phyloP scores from a whole-genome alignment of 2,888 invertebrate genomes.

The Prostheceraeus crozeri region DNA sequence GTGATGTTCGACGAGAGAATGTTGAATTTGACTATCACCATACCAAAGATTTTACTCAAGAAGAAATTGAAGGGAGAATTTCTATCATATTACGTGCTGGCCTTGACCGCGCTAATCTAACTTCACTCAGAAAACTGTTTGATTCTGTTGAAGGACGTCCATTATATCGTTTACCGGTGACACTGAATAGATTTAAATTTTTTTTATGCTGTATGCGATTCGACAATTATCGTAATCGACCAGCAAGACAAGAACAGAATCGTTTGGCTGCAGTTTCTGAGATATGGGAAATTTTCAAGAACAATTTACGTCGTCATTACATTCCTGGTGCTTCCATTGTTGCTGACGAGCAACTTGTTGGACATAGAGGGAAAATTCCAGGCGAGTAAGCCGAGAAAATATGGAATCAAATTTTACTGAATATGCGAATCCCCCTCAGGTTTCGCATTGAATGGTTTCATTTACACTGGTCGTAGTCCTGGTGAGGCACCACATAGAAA shows the following conservation, averaged over 20 bases:
- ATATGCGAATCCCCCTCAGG: slow-evolving; percentile 1
- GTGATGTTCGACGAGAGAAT: slow-evolving; percentile 11
- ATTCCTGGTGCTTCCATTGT: background rate
- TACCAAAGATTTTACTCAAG: background rate
- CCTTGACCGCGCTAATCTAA: slow-evolving; percentile 2
- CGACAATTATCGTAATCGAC: background rate
- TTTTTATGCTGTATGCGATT: background rate
- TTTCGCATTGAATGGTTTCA: slow-evolving; percentile 3
- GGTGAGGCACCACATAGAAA: background rate
- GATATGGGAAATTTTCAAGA: background rate
- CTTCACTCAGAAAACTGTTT: background rate
- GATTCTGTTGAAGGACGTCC: background rate
- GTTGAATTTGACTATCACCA: background rate
- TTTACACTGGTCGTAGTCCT: slow-evolving; percentile 2
- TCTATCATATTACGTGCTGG: slow-evolving; percentile 1
- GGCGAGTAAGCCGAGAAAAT: background rate
- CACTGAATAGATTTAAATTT: background rate
- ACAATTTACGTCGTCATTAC: too few species aligned
- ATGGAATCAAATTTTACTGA: background rate
- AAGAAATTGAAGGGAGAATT: slow-evolving; percentile 11
- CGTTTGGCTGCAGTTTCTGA: background rate
- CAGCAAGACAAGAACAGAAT: background rate
- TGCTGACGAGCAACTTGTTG: slow-evolving; percentile 16
- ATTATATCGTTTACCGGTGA: background rate
- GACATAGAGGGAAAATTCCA: slow-evolving; percentile 16